phyloP scores from a whole-genome alignment of 2,888 invertebrate species.

The Amphipoea oculea region DNA sequence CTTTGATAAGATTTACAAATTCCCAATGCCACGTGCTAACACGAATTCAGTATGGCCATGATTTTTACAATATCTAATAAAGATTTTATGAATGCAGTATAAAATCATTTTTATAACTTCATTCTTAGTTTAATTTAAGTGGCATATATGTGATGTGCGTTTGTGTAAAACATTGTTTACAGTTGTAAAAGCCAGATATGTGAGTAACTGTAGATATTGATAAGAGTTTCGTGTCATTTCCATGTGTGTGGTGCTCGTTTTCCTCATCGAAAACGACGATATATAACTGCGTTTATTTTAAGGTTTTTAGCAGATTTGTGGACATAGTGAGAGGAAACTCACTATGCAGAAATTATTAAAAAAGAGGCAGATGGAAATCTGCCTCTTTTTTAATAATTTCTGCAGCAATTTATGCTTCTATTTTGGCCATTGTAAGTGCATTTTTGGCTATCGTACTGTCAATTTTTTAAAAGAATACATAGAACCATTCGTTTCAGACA shows the following conservation, averaged over 20 bases:
- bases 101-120: not conserved
- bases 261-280: conserved; percentile 17
- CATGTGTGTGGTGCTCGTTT: conserved; percentile 9
- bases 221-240: conserved; percentile 25
- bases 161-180: conserved; percentile 26
- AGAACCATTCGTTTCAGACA: not conserved
- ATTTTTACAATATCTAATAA: conserved; percentile 17
- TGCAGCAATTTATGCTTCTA: not conserved
- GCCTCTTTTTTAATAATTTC: not conserved
- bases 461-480: not conserved
- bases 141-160: not conserved
- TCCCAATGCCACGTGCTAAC: conserved; percentile 4
- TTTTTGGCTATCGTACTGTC: not conserved
- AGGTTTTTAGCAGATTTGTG: not conserved
- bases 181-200: conserved; percentile 28
- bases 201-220: conserved; percentile 32
- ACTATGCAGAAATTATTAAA: too few species aligned
- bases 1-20: conserved; percentile 34
- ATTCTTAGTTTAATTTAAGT: not conserved
- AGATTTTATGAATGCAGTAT: not conserved
- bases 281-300: not conserved
- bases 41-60: conserved; percentile 44
- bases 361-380: too few species aligned
- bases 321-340: not conserved
- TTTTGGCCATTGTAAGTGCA: not conserved